phyloP scores from a whole-genome alignment of 2,113 vertebrate species.

The Otolemur garnettii region DNA sequence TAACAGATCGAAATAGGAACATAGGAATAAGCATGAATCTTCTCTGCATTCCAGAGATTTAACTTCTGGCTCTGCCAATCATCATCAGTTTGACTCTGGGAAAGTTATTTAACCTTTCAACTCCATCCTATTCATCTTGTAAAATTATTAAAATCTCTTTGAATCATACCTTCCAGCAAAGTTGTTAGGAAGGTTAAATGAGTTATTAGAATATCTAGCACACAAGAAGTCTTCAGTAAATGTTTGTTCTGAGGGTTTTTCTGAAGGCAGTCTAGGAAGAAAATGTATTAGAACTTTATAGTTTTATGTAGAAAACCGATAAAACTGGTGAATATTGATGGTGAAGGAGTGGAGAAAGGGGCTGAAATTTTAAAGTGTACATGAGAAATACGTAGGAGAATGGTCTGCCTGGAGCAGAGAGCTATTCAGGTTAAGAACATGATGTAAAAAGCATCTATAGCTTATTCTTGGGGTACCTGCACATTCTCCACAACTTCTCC shows the following conservation, averaged over 20 bases:
- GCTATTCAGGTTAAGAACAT: neutral
- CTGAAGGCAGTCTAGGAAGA: neutral
- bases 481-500: neutral
- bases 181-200: neutral
- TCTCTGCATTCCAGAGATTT: neutral
- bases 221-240: neutral
- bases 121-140: neutral
- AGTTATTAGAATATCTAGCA: neutral
- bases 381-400: neutral
- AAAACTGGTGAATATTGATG: neutral
- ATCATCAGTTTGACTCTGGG: neutral
- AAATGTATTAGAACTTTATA: neutral
- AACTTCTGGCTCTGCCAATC: neutral
- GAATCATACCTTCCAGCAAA: neutral
- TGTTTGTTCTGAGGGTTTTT: neutral
- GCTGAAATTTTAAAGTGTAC: neutral
- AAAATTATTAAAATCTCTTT: neutral
- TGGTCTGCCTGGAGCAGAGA: neutral
- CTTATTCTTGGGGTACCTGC: neutral
- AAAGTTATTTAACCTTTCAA: neutral
- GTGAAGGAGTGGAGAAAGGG: neutral
- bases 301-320: neutral
- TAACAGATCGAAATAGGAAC: neutral
- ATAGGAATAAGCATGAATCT: neutral
- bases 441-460: neutral